Evolutionary conservation across 2,888 invertebrate genomes (phyloP).

Genomic region (Phortica magna): DNA sequence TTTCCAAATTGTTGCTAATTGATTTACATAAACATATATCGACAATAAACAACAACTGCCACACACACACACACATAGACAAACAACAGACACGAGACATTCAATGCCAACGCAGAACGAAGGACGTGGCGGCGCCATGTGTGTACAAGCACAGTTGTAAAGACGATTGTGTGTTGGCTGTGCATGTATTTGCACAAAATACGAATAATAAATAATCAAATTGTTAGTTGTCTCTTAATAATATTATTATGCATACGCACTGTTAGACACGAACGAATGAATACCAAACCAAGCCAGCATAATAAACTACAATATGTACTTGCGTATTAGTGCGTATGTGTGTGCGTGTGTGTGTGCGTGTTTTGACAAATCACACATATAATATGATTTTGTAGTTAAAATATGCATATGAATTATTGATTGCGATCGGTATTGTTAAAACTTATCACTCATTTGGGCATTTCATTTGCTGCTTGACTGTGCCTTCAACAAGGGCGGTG

Average conservation of each 20-base stretch:
- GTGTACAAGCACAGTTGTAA: no score
- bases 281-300: background rate
- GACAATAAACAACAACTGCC: background rate
- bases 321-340: background rate
- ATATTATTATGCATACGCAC: constrained; percentile 61
- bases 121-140: no score
- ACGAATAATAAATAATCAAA: background rate
- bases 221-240: constrained; percentile 39
- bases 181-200: no score
- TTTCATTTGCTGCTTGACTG: constrained; percentile 1
- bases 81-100: background rate
- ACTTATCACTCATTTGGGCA: constrained; percentile 21
- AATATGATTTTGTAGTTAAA: constrained; percentile 39
- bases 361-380: constrained; percentile 5
- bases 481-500: no score
- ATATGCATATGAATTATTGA: constrained; percentile 43
- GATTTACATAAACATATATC: background rate
- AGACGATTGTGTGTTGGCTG: no score
- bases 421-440: constrained; percentile 29
- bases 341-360: constrained; percentile 14
- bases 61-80: constrained; percentile 4
- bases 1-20: background rate
- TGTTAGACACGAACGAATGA: background rate
- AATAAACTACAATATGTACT: constrained; percentile 9
- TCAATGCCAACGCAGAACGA: no score